Percentiles rank a stretch among this genome's conserved stretches.
phyloP scores from a whole-genome alignment of 2,888 invertebrate species.

The Antheraea assamensis region DNA sequence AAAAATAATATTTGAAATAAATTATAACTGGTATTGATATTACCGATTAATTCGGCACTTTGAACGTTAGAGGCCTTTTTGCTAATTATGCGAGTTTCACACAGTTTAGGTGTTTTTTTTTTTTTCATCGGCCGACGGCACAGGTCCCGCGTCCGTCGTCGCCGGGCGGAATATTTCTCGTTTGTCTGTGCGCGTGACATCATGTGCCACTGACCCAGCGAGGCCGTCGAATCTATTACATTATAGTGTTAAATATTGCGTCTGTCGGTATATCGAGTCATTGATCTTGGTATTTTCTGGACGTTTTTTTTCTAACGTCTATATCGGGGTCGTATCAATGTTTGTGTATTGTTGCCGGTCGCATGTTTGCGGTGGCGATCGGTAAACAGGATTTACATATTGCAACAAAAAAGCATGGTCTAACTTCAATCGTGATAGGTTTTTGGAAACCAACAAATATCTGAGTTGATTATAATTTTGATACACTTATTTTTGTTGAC shows the following conservation, averaged over 20 bases:
- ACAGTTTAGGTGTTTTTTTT: background rate
- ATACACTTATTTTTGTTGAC: no score
- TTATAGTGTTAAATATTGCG: constrained; percentile 51
- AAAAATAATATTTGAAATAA: background rate
- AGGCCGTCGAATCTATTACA: constrained; percentile 64
- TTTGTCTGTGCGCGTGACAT: constrained; percentile 59
- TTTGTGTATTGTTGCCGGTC: background rate
- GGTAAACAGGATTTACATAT: background rate
- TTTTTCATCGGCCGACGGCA: background rate
- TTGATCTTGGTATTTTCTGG: constrained; percentile 40
- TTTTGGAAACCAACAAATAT: no score
- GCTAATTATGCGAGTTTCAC: background rate
- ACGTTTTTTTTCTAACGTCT: constrained; percentile 19
- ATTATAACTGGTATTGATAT: constrained; percentile 14
- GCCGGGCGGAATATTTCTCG: constrained; percentile 63
- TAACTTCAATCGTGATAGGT: no score
- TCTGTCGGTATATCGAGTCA: constrained; percentile 41
- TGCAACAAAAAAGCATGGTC: background rate
- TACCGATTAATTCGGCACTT: constrained; percentile 18
- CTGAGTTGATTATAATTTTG: no score
- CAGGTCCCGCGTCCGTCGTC: constrained; percentile 35
- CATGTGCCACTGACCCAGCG: constrained; percentile 77
- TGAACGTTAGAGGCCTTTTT: constrained; percentile 23
- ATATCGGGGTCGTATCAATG: constrained; percentile 6
- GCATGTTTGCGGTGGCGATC: background rate